Percentiles rank a stretch among this genome's conserved stretches.
phyloP scores from a whole-genome alignment of 2,113 vertebrate genomes.

The Ellobius talpinus region DNA sequence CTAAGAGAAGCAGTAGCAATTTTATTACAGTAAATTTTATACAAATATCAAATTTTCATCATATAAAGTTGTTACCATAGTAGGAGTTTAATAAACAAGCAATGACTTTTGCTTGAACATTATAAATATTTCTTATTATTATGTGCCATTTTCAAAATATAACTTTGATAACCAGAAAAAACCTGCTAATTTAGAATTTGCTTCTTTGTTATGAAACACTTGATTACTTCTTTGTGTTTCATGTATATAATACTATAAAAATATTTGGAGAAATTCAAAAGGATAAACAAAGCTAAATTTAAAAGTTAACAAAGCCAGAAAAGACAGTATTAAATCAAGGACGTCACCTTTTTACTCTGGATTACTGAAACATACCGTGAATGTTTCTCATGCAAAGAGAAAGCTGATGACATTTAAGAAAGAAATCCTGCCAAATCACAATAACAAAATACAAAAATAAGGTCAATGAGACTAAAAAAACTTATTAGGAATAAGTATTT shows the following conservation, averaged over 20 bases:
- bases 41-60: slow-evolving; percentile 66
- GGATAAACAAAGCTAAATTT: slow-evolving; percentile 16
- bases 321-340: slow-evolving; percentile 17
- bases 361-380: not conserved
- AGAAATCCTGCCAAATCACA: not conserved
- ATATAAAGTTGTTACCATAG: slow-evolving; percentile 54
- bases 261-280: slow-evolving; percentile 20
- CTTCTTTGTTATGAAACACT: slow-evolving; percentile 3
- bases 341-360: not conserved
- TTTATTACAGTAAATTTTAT: slow-evolving; percentile 84
- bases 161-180: slow-evolving; percentile 22
- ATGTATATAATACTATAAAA: slow-evolving; percentile 12
- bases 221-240: not conserved
- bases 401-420: slow-evolving; percentile 16
- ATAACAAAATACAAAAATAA: not conserved
- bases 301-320: not conserved
- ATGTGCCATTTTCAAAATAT: slow-evolving; percentile 66
- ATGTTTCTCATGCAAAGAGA: not conserved
- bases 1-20: slow-evolving; percentile 67
- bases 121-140: slow-evolving; percentile 73
- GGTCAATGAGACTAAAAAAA: not conserved
- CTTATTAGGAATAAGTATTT: not conserved
- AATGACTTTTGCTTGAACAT: slow-evolving; percentile 29
- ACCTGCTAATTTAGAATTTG: not conserved
- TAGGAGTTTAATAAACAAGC: slow-evolving; percentile 31